Percentiles rank a stretch among this genome's conserved stretches.
Conservation (phyloP, 2,888 invertebrate genomes). For the Chydorus sphaericus region DNA sequence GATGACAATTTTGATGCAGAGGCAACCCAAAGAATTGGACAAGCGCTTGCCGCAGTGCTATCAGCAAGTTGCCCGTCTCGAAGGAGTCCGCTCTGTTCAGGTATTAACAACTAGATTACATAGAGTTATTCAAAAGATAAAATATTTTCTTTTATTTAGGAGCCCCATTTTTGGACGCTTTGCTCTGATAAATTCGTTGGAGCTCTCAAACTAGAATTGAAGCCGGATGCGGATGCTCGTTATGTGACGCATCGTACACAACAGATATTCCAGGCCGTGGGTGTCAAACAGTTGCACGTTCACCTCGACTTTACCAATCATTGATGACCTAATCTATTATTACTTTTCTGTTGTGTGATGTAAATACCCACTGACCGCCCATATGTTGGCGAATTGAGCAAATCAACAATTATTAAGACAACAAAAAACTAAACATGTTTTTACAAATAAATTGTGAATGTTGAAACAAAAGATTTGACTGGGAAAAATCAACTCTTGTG, state of each 20-base stretch:
- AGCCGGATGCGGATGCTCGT: slow-evolving; percentile 76
- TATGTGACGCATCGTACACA: slow-evolving; percentile 86
- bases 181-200: slow-evolving; percentile 89
- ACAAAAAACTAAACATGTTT: too few species aligned
- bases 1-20: slow-evolving; percentile 79
- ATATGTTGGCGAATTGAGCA: neutral
- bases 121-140: neutral
- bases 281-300: slow-evolving; percentile 79
- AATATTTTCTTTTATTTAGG: slow-evolving; percentile 37
- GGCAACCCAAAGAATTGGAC: slow-evolving; percentile 73
- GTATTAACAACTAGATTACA: neutral
- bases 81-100: slow-evolving; percentile 83
- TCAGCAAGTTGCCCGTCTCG: slow-evolving; percentile 70
- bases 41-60: slow-evolving; percentile 71
- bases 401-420: too few species aligned
- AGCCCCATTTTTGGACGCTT: slow-evolving; percentile 96
- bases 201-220: slow-evolving; percentile 87
- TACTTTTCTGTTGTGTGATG: neutral
- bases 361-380: neutral
- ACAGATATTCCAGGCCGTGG: slow-evolving; percentile 83
- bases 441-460: neutral
- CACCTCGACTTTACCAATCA: slow-evolving; percentile 69
- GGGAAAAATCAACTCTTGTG: too few species aligned
- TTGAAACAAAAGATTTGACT: too few species aligned
- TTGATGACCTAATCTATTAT: neutral